phyloP scores from a whole-genome alignment of 2,797 vertebrate genomes.

The Argyrosomus regius region DNA sequence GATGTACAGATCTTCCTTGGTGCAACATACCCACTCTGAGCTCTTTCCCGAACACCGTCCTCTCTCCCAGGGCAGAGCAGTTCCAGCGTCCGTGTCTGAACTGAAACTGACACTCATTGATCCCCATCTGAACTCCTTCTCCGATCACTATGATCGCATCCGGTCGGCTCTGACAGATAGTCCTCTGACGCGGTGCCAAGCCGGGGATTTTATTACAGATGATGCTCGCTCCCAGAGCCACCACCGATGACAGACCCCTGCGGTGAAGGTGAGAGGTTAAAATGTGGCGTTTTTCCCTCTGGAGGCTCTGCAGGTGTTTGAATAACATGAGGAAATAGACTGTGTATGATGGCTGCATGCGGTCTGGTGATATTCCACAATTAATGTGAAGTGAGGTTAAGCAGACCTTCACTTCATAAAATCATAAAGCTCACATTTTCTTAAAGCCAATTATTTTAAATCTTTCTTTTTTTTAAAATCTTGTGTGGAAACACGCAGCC shows the following conservation, averaged over 20 bases:
- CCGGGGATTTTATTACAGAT: constrained; percentile 99
- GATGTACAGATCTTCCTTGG: background rate
- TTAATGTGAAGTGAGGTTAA: background rate
- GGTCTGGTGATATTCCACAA: background rate
- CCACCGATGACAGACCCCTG: constrained; percentile 96
- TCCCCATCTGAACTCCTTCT: constrained; percentile 97
- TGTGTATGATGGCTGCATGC: background rate
- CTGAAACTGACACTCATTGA: constrained; percentile 98
- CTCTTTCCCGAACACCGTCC: constrained; percentile 97
- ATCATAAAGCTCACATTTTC: too few species aligned
- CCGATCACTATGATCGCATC: constrained; percentile 98
- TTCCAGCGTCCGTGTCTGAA: constrained; percentile 98
- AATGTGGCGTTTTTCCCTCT: background rate
- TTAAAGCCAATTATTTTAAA: background rate
- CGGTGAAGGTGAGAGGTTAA: constrained; percentile 17
- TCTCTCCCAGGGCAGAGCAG: constrained; percentile 96
- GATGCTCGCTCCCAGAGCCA: constrained; percentile 96
- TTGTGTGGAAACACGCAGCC: too few species aligned
- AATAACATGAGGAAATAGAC: background rate
- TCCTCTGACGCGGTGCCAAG: constrained; percentile 95
- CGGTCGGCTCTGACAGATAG: constrained; percentile 97
- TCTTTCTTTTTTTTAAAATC: background rate
- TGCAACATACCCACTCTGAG: constrained; percentile 97
- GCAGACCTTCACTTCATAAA: too few species aligned
- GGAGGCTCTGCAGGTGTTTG: background rate